Evolutionary conservation across 2,797 vertebrate species (phyloP).

Genomic region (Rhinogobio ventralis): DNA sequence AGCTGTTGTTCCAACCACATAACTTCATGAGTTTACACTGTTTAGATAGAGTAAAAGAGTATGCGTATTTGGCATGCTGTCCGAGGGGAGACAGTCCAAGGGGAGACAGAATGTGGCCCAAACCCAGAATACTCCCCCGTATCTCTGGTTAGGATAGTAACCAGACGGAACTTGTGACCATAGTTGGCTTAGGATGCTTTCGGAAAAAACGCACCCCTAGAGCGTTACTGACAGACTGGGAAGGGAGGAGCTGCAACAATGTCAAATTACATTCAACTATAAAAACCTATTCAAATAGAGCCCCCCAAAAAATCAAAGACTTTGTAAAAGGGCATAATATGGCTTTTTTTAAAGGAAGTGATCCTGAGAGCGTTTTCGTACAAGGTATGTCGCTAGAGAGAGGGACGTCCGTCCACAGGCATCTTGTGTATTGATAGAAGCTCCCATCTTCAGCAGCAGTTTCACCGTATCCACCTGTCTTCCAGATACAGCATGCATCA

Average conservation of each 20-base stretch:
- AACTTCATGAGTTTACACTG: background rate
- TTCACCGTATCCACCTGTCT: conserved; percentile 89
- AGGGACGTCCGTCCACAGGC: conserved; percentile 86
- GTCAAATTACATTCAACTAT: background rate
- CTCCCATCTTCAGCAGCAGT: conserved; percentile 89
- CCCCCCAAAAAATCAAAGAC: background rate
- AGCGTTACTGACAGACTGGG: background rate
- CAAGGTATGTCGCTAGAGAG: conserved; percentile 88
- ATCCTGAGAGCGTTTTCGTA: conserved; percentile 61
- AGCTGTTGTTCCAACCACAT: background rate
- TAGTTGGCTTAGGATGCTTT: background rate
- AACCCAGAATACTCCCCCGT: too few relatives aligned
- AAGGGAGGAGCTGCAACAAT: background rate
- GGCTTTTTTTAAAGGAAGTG: background rate
- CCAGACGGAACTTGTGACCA: too few relatives aligned
- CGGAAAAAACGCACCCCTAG: background rate
- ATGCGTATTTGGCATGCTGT: too few relatives aligned
- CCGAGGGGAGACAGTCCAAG: too few relatives aligned
- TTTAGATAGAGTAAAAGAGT: too few relatives aligned
- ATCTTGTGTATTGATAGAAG: conserved; percentile 88
- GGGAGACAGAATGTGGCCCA: too few relatives aligned
- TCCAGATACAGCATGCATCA: conserved; percentile 90
- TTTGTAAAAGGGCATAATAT: background rate
- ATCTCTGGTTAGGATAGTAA: too few relatives aligned
- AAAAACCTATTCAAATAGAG: background rate